Evolutionary conservation across 1,140 invertebrate species (phyloP).

Genomic region (Drosophila parvula): DNA sequence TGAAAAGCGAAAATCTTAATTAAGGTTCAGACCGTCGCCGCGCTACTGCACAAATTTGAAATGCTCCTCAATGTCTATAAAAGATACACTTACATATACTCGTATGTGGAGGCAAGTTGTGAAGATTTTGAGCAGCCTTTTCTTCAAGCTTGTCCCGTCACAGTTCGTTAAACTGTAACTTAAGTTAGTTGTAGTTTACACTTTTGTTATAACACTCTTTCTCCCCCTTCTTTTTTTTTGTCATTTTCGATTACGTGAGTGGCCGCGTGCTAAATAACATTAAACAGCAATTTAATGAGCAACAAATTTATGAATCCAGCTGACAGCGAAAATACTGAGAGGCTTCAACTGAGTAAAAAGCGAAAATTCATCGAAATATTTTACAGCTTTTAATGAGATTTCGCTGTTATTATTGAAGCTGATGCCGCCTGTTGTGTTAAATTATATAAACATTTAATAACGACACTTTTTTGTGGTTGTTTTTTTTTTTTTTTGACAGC

Average conservation of each 20-base stretch:
- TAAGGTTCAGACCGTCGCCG: slow-evolving; percentile 35
- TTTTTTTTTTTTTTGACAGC: slow-evolving; percentile 52
- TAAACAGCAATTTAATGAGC: slow-evolving; percentile 65
- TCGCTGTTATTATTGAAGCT: slow-evolving; percentile 17
- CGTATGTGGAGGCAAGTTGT: slow-evolving; percentile 32
- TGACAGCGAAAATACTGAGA: slow-evolving; percentile 13
- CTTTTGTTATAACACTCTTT: slow-evolving; percentile 33
- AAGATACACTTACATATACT: slow-evolving; percentile 41
- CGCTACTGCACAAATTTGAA: slow-evolving; percentile 56
- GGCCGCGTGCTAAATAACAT: slow-evolving; percentile 62
- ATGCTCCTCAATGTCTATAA: slow-evolving; percentile 58
- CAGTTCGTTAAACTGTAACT: slow-evolving; percentile 60
- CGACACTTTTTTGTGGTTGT: slow-evolving; percentile 33
- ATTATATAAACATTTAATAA: slow-evolving; percentile 70
- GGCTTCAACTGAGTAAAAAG: slow-evolving; percentile 12
- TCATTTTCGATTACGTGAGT: slow-evolving; percentile 74
- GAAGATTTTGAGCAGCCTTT: slow-evolving; percentile 19
- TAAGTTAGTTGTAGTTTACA: slow-evolving; percentile 43
- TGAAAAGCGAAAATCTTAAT: slow-evolving; percentile 60
- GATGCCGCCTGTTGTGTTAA: slow-evolving; percentile 32
- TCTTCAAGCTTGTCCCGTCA: slow-evolving; percentile 34
- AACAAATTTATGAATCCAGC: slow-evolving; percentile 62
- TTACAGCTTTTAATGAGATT: slow-evolving; percentile 54
- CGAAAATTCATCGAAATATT: slow-evolving; percentile 51
- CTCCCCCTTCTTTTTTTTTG: slow-evolving; percentile 36